A percentile compares a stretch with the other conserved stretches of the same genome.
Conservation (phyloP, 92 coral and sea anemone genomes). For the Umimayanthus kanabou region DNA sequence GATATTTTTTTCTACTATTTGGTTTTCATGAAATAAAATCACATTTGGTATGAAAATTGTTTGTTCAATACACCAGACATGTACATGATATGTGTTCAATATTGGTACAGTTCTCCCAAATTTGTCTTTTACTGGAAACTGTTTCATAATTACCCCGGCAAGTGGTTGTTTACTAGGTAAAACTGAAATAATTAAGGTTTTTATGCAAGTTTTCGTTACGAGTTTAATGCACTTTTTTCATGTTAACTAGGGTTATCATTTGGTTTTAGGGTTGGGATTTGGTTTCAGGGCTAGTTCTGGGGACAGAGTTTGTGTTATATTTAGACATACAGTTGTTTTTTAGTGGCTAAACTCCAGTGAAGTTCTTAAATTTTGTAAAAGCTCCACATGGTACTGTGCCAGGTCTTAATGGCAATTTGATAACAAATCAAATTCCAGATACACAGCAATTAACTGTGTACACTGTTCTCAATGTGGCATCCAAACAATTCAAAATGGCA, state of each 20-base stretch:
- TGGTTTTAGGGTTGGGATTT: too few relatives aligned
- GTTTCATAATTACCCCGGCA: slow-evolving; percentile 13
- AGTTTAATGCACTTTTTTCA: slow-evolving; percentile 8
- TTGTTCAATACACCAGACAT: slow-evolving; percentile 9
- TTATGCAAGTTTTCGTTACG: slow-evolving; percentile 10
- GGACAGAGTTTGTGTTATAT: slow-evolving; percentile 14
- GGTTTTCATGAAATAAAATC: too few relatives aligned
- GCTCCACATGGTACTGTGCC: not conserved
- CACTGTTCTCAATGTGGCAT: too few relatives aligned
- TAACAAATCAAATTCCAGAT: not conserved
- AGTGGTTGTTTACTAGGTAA: slow-evolving; percentile 15
- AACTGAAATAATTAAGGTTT: slow-evolving; percentile 11
- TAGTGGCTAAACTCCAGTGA: not conserved
- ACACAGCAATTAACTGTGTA: not conserved
- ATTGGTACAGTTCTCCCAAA: slow-evolving; percentile 9
- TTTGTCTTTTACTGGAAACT: slow-evolving; percentile 13
- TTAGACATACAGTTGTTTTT: slow-evolving; percentile 10
- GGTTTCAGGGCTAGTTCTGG: slow-evolving; percentile 21
- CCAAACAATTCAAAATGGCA: too few relatives aligned
- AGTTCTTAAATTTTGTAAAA: not conserved
- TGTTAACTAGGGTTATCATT: not conserved
- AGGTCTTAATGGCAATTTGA: not conserved
- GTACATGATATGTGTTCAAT: slow-evolving; percentile 14
- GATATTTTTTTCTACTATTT: not conserved
- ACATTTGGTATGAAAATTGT: slow-evolving; percentile 14